Percentiles rank a stretch among this genome's conserved stretches.
phyloP scores from a whole-genome alignment of 2,888 invertebrate species.

The Artemia sinica region DNA sequence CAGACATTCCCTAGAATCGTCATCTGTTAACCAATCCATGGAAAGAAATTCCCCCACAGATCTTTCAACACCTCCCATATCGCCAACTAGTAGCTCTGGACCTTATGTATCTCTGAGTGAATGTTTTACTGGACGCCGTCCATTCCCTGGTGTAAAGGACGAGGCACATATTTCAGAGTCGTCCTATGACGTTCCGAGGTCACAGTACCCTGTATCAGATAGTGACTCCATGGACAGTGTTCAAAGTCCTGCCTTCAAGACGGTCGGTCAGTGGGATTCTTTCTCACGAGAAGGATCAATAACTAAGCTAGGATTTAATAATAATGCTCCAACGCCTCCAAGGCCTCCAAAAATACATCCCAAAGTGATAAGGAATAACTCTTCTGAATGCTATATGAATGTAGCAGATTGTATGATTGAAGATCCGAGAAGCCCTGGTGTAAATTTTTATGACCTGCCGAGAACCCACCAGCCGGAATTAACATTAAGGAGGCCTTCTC shows the following conservation, averaged over 20 bases:
- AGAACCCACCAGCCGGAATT: constrained; percentile 30
- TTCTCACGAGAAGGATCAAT: constrained; percentile 12
- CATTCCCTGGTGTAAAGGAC: constrained; percentile 2
- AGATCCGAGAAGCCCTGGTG: constrained; percentile 19
- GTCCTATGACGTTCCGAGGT: constrained; percentile 6
- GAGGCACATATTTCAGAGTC: neutral
- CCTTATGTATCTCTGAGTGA: constrained; percentile 84
- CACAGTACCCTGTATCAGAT: constrained; percentile 6
- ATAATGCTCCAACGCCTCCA: constrained; percentile 17
- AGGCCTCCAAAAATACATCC: constrained; percentile 27
- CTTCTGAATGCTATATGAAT: neutral
- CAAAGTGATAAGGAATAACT: neutral
- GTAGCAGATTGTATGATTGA: constrained; percentile 8
- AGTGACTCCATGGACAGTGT: constrained; percentile 1
- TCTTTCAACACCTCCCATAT: constrained; percentile 43
- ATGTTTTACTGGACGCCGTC: constrained; percentile 54
- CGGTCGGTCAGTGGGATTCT: neutral
- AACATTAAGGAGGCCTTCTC: constrained; percentile 21
- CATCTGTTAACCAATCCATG: neutral
- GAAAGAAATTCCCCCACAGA: constrained; percentile 30
- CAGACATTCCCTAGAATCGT: neutral
- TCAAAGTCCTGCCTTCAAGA: constrained; percentile 5
- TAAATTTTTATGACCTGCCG: constrained; percentile 52
- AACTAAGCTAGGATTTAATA: neutral
- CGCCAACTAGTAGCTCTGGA: constrained; percentile 45